phyloP scores from a whole-genome alignment of 37 sponge, comb jelly and placozoan genomes.

The Mnemiopsis leidyi region DNA sequence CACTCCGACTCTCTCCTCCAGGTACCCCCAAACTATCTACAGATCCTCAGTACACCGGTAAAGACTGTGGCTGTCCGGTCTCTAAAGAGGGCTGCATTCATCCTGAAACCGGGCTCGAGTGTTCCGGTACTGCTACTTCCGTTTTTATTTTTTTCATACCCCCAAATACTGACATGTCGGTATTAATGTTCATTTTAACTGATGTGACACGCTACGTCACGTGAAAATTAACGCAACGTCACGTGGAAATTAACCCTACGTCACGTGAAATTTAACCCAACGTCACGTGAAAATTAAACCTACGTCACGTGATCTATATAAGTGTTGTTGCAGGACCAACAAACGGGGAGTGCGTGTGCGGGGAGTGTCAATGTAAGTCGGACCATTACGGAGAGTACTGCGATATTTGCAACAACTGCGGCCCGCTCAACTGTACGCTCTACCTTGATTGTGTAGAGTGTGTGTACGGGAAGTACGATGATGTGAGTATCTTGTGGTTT shows the following conservation, averaged over 20 bases:
- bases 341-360: slow-evolving; percentile 62
- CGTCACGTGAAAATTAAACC: no score
- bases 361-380: slow-evolving; percentile 38
- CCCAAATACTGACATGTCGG: no score
- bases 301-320: neutral
- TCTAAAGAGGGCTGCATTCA: slow-evolving; percentile 1
- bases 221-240: neutral
- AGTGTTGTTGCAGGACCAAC: neutral
- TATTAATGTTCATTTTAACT: no score
- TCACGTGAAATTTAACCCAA: no score
- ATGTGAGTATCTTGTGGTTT: slow-evolving; percentile 11
- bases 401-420: slow-evolving; percentile 53
- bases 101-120: neutral
- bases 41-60: slow-evolving; percentile 21
- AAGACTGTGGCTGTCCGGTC: slow-evolving; percentile 55
- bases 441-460: slow-evolving; percentile 47
- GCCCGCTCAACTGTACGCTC: slow-evolving; percentile 57
- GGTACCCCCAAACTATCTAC: neutral
- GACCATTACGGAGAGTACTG: slow-evolving; percentile 42
- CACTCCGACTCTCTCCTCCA: neutral
- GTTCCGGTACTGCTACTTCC: no score
- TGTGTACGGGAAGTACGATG: neutral
- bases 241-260: no score
- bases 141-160: no score
- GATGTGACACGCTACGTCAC: no score